Conservation (phyloP, 2,113 vertebrate species). For the Callocephalon fimbriatum region DNA sequence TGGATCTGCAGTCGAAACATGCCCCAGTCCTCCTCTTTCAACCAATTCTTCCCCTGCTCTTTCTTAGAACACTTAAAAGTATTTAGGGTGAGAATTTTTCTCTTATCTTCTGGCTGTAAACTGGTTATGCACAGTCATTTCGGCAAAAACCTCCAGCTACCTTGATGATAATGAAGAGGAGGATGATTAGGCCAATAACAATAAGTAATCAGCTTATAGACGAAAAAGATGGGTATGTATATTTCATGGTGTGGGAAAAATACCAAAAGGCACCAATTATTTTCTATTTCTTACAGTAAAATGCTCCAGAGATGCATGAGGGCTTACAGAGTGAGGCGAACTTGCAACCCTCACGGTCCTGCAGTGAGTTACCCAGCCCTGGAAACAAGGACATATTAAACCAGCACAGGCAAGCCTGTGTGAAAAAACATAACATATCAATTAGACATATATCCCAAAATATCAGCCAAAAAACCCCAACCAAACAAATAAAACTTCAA, state of each 20-base stretch:
- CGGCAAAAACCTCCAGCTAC: background rate
- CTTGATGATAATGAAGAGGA: background rate
- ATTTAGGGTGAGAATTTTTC: background rate
- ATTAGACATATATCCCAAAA: background rate
- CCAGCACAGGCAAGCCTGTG: background rate
- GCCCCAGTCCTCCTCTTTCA: background rate
- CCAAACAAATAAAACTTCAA: background rate
- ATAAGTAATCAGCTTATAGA: background rate
- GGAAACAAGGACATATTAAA: background rate
- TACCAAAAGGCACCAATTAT: background rate
- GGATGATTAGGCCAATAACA: fast-evolving
- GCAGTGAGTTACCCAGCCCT: fast-evolving
- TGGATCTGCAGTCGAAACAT: background rate
- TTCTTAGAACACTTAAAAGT: background rate
- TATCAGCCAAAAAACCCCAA: background rate
- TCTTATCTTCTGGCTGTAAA: background rate
- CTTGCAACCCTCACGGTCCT: background rate
- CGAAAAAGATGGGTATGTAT: background rate
- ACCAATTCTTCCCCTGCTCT: background rate
- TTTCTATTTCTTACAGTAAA: background rate
- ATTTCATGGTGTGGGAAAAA: background rate
- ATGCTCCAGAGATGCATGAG: background rate
- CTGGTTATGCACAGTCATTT: background rate
- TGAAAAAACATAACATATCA: background rate
- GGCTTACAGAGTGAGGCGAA: background rate